Percentiles rank a stretch among this genome's conserved stretches.
Conservation (phyloP, 2,113 vertebrate species). For the Isichthys henryi region DNA sequence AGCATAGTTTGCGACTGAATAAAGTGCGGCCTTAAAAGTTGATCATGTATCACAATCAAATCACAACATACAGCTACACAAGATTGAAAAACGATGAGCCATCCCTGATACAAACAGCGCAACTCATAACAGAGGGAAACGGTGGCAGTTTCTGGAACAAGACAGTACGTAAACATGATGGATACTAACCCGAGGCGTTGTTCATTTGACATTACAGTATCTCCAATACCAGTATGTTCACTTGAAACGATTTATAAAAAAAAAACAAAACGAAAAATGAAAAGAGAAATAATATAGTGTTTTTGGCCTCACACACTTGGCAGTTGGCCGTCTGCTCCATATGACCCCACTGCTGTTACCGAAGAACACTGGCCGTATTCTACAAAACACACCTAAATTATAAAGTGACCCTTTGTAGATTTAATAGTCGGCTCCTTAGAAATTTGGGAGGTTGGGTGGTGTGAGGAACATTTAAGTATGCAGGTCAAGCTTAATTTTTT, state of each 20-base stretch:
- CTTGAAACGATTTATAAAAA: neutral
- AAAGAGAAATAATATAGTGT: neutral
- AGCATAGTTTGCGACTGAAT: neutral
- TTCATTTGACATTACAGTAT: constrained; percentile 4
- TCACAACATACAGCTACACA: constrained; percentile 8
- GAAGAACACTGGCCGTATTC: neutral
- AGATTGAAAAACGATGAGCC: neutral
- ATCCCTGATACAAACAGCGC: constrained; percentile 12
- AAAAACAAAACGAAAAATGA: neutral
- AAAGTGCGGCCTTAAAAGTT: neutral
- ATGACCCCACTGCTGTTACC: neutral
- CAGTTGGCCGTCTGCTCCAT: constrained; percentile 20
- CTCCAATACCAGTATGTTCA: neutral
- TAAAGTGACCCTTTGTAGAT: neutral
- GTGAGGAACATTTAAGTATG: constrained; percentile 1
- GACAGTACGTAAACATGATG: neutral
- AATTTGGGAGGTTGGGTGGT: neutral
- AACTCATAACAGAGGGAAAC: neutral
- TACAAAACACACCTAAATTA: constrained; percentile 3
- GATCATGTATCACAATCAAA: constrained; percentile 1
- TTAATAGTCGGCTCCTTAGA: neutral
- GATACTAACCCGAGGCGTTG: neutral
- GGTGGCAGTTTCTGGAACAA: constrained; percentile 8
- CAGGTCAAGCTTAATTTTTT: neutral
- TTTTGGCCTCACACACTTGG: constrained; percentile 23